Evolutionary conservation across 2,797 vertebrate genomes (phyloP), one percentile per base, ranked within the genome.

Genomic region (Phoxinus dragarum): DNA sequence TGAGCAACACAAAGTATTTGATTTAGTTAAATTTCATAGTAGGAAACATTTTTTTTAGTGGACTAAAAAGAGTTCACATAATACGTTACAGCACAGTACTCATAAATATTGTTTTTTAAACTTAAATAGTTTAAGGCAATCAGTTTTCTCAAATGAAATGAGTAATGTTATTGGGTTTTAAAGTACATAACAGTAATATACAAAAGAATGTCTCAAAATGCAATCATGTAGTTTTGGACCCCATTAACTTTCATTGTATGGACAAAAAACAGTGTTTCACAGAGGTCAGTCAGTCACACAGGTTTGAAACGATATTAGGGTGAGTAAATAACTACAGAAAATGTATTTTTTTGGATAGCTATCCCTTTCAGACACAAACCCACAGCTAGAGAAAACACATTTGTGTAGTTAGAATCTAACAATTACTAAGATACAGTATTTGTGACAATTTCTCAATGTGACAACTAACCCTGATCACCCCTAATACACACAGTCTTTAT

Each of bases 391-490:
- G 12, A 59, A 77, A 77, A 42, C 23, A 40, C n/a, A 59, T 38
- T 59, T 56, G 21, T 59, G 34, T 75, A 36, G 31, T 7, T 21
- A 56, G 14, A 42, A 59, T 59, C 75, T 77, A 8, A n/a, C 34
- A 40, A 27, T 34, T 49, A 52, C 16, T 23, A 19, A 75, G 19
- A 52, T 12, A 12, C 47, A 40, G 4, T 61, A 4, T 36, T 10
- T 27, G 38, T 78, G 54, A 61, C 75, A 78, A 17, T 54, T 42
- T 77, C 36, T 77, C 38, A 4, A n/a, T 49, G 64, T 52, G 64
- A 49, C 11, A 49, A 80, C 34, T n/a, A 68, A 67, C 34, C 10
- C 11, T 12, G 27, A 19, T 40, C 59, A 52, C n/a, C 17, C 40
- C 68, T 42, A 59, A 71, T 34, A 81, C 34, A 31, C 21, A 14